These are phyloP conservation scores for Colistium nudipinnis DNA, from an alignment of 2,113 vertebrate species.

Conservation along the genomic window DNA sequence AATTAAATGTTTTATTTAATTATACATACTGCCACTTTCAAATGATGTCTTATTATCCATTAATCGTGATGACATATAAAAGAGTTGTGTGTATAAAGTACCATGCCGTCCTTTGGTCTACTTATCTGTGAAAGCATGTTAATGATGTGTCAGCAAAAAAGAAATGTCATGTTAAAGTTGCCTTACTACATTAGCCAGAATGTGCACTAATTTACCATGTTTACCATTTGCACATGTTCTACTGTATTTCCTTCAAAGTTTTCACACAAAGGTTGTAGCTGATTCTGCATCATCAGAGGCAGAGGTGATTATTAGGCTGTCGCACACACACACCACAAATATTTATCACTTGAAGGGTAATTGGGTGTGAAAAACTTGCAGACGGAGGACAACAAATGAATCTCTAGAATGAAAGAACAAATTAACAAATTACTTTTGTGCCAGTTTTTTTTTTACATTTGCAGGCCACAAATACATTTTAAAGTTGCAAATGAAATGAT, in stretches of 20 bases:
- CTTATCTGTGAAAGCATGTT: not conserved
- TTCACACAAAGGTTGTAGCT: constrained; percentile 32
- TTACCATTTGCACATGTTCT: constrained; percentile 24
- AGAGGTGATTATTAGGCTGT: constrained; percentile 66
- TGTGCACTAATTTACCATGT: constrained; percentile 21
- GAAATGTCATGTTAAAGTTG: not conserved
- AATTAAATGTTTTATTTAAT: not conserved
- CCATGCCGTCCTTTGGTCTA: not conserved
- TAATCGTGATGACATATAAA: not conserved
- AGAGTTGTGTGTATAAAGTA: not conserved
- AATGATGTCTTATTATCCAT: not conserved
- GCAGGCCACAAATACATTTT: constrained; percentile 16
- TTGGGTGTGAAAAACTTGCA: constrained; percentile 72
- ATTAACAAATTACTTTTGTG: constrained; percentile 60
- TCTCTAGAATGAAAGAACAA: constrained; percentile 26
- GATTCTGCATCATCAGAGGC: constrained; percentile 41
- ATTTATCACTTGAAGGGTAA: constrained; percentile 74
- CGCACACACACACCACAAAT: constrained; percentile 48
- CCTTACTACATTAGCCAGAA: constrained; percentile 3
- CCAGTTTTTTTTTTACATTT: constrained; percentile 58
- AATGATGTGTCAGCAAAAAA: constrained; percentile 1
- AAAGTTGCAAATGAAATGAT: constrained; percentile 45
- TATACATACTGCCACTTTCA: not conserved
- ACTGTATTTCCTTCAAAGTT: constrained; percentile 39
- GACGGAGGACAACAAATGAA: constrained; percentile 60